Evolutionary conservation across 2,113 vertebrate genomes (phyloP), one percentile per base, ranked within the genome.

Genomic region (Noturus placidus): DNA sequence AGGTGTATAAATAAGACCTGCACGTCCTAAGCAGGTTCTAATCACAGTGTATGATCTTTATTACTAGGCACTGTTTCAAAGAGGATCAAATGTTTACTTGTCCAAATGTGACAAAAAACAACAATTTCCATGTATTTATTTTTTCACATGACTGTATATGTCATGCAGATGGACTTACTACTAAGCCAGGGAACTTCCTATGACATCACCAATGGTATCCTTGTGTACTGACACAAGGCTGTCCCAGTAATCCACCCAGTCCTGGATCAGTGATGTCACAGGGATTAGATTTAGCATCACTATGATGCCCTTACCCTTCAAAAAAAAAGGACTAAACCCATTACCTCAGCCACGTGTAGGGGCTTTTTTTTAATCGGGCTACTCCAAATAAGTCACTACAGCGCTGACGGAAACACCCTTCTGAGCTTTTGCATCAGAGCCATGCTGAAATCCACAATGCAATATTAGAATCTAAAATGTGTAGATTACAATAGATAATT

Each of bases 231-330:
- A 84, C 57, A 82, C 69, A 20, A 19, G 79, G 11, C 35, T 14
- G 8, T 67, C 33, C 30, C 25, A 14, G 25, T 86, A 46, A 79
- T 63, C 74, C 74, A 27, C 61, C 52, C 46, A 76, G 59, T 46
- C n/a, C 19, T 17, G 54, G 78, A 56, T 65, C 78, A 87, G 72
- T 87, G 83, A 89, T 74, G 84, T 87, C 79, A 87, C 67, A 67
- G 14, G 83, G 86, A 87, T 90, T 89, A 87, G 69, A 56, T 27
- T 70, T 76, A 78, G 80, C 84, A 65, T 74, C 84, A 57, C 33
- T 17, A 14, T 76, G 78, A 86, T 79, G 72, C 70, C 79, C 61
- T 54, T 76, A n/a, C 67, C 54, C 70, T 63, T 14, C 70, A 78
- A 52, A 54, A 77, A 82, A 79, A 57, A 42, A 85, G 70, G 38